Percentiles rank a stretch among this genome's conserved stretches.
phyloP scores from a whole-genome alignment of 2,888 invertebrate species.

The Trachelus troglodyta region DNA sequence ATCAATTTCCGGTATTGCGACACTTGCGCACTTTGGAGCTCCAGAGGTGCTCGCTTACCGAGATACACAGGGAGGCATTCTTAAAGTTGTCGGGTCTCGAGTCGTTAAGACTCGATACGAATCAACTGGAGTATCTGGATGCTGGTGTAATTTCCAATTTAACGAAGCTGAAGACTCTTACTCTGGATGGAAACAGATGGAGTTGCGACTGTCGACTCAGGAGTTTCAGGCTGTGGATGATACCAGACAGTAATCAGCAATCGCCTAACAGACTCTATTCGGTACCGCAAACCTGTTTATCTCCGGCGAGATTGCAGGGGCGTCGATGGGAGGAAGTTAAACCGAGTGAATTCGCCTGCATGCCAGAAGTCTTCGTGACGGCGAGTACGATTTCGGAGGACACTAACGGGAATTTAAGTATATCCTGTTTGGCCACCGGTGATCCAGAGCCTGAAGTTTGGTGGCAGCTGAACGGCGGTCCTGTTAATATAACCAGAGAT shows the following conservation, averaged over 20 bases:
- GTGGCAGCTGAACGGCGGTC: conserved; percentile 84
- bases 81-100: conserved; percentile 79
- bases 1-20: conserved; percentile 85
- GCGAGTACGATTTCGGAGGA: conserved; percentile 74
- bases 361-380: conserved; percentile 74
- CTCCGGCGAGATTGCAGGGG: conserved; percentile 77
- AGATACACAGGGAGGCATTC: conserved; percentile 82
- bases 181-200: conserved; percentile 89
- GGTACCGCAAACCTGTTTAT: conserved; percentile 78
- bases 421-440: conserved; percentile 84
- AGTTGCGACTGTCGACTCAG: conserved; percentile 88
- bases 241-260: conserved; percentile 55
- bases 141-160: conserved; percentile 78
- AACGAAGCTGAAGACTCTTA: conserved; percentile 82
- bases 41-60: conserved; percentile 81
- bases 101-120: conserved; percentile 84
- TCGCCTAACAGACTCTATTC: conserved; percentile 79
- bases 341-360: conserved; percentile 83
- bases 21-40: conserved; percentile 85
- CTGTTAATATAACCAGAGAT: conserved; percentile 66
- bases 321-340: conserved; percentile 82
- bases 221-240: conserved; percentile 86
- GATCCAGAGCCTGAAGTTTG: conserved; percentile 86
- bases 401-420: conserved; percentile 84
- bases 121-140: conserved; percentile 78